Percentiles rank a stretch among this genome's conserved stretches.
These are phyloP conservation scores for Mystacides longicornis DNA, from an alignment of 2,888 invertebrate genomes.

Conservation along the genomic window DNA sequence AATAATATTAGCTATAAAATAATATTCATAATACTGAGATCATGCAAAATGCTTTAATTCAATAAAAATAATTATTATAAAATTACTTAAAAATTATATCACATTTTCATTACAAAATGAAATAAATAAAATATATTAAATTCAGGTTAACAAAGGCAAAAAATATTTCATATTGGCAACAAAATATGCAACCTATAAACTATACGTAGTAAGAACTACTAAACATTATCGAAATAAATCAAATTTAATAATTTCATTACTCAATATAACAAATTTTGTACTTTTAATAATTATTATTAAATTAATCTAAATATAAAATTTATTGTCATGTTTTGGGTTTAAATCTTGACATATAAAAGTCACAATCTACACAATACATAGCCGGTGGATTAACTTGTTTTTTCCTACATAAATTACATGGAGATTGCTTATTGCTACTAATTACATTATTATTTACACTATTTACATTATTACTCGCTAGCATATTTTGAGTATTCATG, in stretches of 20 bases:
- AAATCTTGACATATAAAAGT: slow-evolving; percentile 85
- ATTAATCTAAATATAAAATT: neutral
- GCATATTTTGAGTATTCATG: slow-evolving; percentile 9
- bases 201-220: neutral
- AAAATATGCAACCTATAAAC: neutral
- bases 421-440: slow-evolving; percentile 39
- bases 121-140: neutral
- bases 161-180: neutral
- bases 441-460: slow-evolving; percentile 29
- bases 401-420: slow-evolving; percentile 83
- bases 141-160: slow-evolving; percentile 2
- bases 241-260: neutral
- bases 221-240: neutral
- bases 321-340: slow-evolving; percentile 51
- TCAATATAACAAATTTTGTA: neutral
- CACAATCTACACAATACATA: slow-evolving; percentile 84
- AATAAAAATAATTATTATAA: neutral
- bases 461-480: slow-evolving; percentile 24
- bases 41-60: slow-evolving; percentile 19
- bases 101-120: slow-evolving; percentile 10
- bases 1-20: slow-evolving; percentile 14
- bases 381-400: slow-evolving; percentile 71
- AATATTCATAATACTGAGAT: slow-evolving; percentile 22
- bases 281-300: neutral
- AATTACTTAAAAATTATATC: slow-evolving; percentile 19